phyloP scores from a whole-genome alignment of 2,797 vertebrate species.

The Arvicola amphibius region DNA sequence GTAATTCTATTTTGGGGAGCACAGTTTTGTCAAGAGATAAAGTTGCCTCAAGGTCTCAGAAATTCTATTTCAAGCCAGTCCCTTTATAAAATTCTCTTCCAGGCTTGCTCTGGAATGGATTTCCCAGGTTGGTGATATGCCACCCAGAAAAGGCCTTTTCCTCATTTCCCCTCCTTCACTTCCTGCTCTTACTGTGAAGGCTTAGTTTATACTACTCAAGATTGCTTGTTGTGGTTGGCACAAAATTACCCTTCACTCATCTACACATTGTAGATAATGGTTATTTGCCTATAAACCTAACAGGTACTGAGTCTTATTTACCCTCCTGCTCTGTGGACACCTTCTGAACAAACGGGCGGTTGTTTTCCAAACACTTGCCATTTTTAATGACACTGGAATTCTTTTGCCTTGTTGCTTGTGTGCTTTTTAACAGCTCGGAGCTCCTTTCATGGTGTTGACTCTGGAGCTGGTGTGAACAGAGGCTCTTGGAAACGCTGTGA shows the following conservation, averaged over 20 bases:
- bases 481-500: slow-evolving; percentile 70
- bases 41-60: slow-evolving; percentile 27
- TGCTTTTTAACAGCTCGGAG: slow-evolving; percentile 69
- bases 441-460: slow-evolving; percentile 73
- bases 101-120: slow-evolving; percentile 33
- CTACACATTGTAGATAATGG: slow-evolving; percentile 76
- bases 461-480: slow-evolving; percentile 80
- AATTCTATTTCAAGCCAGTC: slow-evolving; percentile 29
- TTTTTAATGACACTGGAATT: slow-evolving; percentile 76
- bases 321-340: slow-evolving; percentile 60
- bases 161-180: slow-evolving; percentile 63
- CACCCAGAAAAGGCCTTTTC: slow-evolving; percentile 74
- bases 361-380: slow-evolving; percentile 70
- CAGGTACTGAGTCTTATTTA: slow-evolving; percentile 78
- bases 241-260: slow-evolving; percentile 78
- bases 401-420: slow-evolving; percentile 62
- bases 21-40: slow-evolving; percentile 44
- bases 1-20: slow-evolving; percentile 34
- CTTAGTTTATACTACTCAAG: slow-evolving; percentile 65
- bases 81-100: slow-evolving; percentile 60
- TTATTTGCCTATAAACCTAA: slow-evolving; percentile 82
- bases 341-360: slow-evolving; percentile 70
- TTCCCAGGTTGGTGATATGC: slow-evolving; percentile 70
- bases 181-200: slow-evolving; percentile 65
- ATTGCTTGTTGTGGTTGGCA: slow-evolving; percentile 79